Base-by-base conservation (phyloP, 1,140 invertebrate species). In the Paralvinella palmiformis region DNA sequence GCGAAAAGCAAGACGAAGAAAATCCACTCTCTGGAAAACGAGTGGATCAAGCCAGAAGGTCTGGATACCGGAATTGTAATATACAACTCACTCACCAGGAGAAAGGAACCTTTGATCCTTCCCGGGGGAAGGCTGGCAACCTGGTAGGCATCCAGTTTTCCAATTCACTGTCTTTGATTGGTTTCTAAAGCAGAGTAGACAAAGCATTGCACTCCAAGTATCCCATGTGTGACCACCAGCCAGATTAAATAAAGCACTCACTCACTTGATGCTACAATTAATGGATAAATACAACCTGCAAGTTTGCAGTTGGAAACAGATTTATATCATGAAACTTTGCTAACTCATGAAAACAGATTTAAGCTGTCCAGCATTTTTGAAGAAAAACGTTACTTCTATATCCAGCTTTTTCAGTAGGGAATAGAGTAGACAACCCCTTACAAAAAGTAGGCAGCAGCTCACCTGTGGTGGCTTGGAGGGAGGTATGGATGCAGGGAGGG, bases 71-170 rank as follows among this genome's bases (percentile, higher is more conserved):
- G 72, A 17, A 72, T 79, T 33, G 66, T 61, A 37, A 55, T 78
- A 20, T 79, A 77, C 64, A 76, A 79, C 59, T 63, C 68, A 37
- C 27, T 76, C 15, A 71, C 69, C 10, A 73, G 70, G 50, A 63
- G 65, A 45, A 78, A 75, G 65, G 70, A 71, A 35, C 73, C 74
- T 35, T 61, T 79, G 1, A 69, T 78, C 65, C 55, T 79, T 27
- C 68, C 66, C 15, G 62, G 68, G 32, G 68, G 68, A 59, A 71
- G 69, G 31, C 3, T 67, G 29, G 64, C 68, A 13, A 65, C 67
- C 44, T 77, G 75, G 75, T 77, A 71, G 0, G 20, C 3, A 27
- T 52, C 36, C 15, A 67, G 55, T 22, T 53, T 31, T 17, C 15
- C 20, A 61, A 33, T n/a, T 59, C 1, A 6, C 13, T 35, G 27